phyloP scores from a whole-genome alignment of 2,113 vertebrate genomes.

The Salvator merianae region DNA sequence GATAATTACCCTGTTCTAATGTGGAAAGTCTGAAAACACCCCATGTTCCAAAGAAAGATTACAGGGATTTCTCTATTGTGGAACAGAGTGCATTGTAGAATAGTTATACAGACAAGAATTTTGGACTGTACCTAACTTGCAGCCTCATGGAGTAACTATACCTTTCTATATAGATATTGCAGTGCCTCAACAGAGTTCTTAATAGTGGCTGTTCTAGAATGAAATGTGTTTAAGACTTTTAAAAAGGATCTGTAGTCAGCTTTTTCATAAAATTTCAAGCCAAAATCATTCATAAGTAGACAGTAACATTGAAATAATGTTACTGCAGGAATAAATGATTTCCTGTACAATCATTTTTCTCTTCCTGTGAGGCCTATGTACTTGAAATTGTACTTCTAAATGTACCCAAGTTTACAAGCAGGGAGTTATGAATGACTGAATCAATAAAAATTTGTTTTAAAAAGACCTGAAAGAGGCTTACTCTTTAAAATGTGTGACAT shows the following conservation, averaged over 20 bases:
- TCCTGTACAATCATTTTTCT: constrained; percentile 18
- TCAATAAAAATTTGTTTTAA: constrained; percentile 21
- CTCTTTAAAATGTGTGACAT: not conserved
- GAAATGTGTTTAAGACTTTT: not conserved
- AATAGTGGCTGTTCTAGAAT: not conserved
- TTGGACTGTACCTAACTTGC: not conserved
- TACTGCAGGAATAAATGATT: constrained; percentile 36
- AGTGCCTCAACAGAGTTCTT: not conserved
- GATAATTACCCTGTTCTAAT: too few species aligned
- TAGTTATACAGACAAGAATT: not conserved
- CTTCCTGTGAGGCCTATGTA: not conserved
- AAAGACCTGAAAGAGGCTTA: not conserved
- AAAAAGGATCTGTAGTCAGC: not conserved
- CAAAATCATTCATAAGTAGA: not conserved
- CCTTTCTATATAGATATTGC: not conserved
- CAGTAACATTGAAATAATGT: constrained; percentile 23
- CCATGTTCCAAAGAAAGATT: not conserved
- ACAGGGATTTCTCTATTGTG: not conserved
- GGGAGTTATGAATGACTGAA: constrained; percentile 25
- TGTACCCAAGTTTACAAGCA: not conserved
- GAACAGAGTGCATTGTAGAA: not conserved
- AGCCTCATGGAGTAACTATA: too few species aligned
- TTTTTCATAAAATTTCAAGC: not conserved
- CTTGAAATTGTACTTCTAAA: not conserved
- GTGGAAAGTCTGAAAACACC: too few species aligned